A percentile compares a stretch with the other conserved stretches of the same genome.
Conservation (phyloP, 2,113 vertebrate species). For the Speoplatyrhinus poulsoni region DNA sequence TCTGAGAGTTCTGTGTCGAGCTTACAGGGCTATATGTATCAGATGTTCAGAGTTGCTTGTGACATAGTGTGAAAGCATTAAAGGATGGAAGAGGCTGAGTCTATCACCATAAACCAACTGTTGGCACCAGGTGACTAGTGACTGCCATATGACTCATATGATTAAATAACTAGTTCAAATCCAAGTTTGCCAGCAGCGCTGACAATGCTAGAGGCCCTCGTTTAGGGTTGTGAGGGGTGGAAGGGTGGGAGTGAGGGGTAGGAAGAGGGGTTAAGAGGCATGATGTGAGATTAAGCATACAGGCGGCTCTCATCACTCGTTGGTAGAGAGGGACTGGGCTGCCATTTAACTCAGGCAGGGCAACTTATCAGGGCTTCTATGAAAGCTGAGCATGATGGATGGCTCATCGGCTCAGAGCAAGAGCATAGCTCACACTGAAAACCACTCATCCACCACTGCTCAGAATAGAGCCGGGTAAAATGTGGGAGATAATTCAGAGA, state of each 20-base stretch:
- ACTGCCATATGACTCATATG: no score
- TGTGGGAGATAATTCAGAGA: no score
- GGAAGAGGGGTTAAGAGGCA: not conserved
- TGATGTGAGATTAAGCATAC: conserved; percentile 1
- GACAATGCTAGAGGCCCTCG: not conserved
- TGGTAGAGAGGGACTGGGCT: not conserved
- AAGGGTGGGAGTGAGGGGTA: not conserved
- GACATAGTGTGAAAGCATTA: no score
- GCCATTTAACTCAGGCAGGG: conserved; percentile 11
- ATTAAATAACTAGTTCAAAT: not conserved
- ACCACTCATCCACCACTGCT: conserved; percentile 31
- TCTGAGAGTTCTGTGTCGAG: no score
- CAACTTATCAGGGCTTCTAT: conserved; percentile 37
- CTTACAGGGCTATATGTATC: no score
- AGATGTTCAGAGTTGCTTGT: no score
- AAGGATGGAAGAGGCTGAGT: no score
- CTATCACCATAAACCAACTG: no score
- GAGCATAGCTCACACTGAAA: conserved; percentile 2
- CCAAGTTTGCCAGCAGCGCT: not conserved
- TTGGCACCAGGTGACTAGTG: no score
- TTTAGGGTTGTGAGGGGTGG: not conserved
- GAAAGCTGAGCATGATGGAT: conserved; percentile 47
- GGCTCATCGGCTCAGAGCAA: conserved; percentile 6
- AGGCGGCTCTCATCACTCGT: conserved; percentile 19
- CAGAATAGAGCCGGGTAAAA: not conserved